Percentiles rank a stretch among this genome's conserved stretches.
phyloP scores from a whole-genome alignment of 1,140 invertebrate species.

The Saccostrea echinata region DNA sequence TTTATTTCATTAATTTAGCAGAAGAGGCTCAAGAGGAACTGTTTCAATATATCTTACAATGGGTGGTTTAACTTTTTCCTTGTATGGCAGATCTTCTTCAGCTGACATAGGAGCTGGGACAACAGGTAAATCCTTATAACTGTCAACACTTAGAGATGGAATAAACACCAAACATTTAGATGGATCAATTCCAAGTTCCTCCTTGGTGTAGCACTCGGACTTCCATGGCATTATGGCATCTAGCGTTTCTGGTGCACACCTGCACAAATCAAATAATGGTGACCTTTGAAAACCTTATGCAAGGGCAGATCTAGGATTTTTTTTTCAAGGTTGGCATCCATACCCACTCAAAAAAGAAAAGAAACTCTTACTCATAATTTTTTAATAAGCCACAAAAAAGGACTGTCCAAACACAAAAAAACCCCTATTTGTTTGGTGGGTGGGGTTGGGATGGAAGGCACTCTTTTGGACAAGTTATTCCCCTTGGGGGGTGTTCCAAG shows the following conservation, averaged over 20 bases:
- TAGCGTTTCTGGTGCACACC: conserved; percentile 60
- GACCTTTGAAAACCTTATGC: too few species aligned
- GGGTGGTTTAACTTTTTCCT: conserved; percentile 47
- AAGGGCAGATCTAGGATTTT: too few species aligned
- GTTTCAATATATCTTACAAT: not conserved
- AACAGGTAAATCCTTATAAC: conserved; percentile 57
- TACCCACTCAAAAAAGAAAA: too few species aligned
- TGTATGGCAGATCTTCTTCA: conserved; percentile 61
- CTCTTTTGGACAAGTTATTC: too few species aligned
- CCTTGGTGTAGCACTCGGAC: conserved; percentile 52
- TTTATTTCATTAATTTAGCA: too few species aligned
- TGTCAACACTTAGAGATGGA: conserved; percentile 49
- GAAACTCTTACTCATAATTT: too few species aligned
- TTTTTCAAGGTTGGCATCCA: too few species aligned
- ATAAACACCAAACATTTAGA: conserved; percentile 65
- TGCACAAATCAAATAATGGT: not conserved
- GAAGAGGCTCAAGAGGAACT: not conserved
- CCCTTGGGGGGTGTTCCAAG: too few species aligned
- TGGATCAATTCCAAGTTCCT: conserved; percentile 61
- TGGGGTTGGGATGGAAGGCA: too few species aligned
- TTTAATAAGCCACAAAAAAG: too few species aligned
- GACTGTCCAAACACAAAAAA: too few species aligned
- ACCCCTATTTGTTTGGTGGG: too few species aligned
- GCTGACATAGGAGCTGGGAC: conserved; percentile 61
- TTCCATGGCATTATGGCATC: conserved; percentile 66